Conservation (phyloP, 2,113 vertebrate species). For the Telmatochromis brichardi region DNA sequence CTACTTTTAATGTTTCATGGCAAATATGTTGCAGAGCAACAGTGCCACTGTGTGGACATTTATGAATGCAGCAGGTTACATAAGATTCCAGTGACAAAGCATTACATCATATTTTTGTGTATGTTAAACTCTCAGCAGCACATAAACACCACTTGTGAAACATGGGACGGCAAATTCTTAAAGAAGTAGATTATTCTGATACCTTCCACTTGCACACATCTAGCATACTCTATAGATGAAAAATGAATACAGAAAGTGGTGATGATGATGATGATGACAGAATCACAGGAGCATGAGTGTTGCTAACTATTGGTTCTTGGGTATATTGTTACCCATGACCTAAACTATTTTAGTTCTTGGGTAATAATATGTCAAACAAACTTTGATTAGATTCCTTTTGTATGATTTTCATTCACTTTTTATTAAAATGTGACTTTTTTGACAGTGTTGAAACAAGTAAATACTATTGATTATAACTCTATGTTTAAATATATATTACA, state of each 20-base stretch:
- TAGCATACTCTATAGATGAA: neutral
- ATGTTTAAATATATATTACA: neutral
- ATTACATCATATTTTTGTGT: slow-evolving; percentile 44
- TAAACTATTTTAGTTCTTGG: neutral
- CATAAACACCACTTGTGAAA: neutral
- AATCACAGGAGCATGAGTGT: neutral
- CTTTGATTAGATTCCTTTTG: neutral
- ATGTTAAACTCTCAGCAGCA: neutral
- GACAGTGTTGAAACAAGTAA: neutral
- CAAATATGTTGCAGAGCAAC: slow-evolving; percentile 32
- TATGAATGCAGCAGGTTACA: slow-evolving; percentile 24
- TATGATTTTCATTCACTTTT: neutral
- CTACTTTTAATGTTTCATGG: neutral
- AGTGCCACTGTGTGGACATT: slow-evolving; percentile 56
- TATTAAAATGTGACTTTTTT: neutral
- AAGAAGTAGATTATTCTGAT: neutral
- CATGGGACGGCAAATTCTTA: neutral
- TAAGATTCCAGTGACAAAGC: slow-evolving; percentile 18
- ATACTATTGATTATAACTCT: accelerated
- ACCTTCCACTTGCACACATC: neutral
- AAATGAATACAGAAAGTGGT: neutral
- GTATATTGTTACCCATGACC: neutral
- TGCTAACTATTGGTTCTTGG: neutral
- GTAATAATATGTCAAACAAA: neutral
- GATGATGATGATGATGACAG: neutral